Conservation (phyloP, 2,113 vertebrate genomes). For the Clarias macrocephalus region DNA sequence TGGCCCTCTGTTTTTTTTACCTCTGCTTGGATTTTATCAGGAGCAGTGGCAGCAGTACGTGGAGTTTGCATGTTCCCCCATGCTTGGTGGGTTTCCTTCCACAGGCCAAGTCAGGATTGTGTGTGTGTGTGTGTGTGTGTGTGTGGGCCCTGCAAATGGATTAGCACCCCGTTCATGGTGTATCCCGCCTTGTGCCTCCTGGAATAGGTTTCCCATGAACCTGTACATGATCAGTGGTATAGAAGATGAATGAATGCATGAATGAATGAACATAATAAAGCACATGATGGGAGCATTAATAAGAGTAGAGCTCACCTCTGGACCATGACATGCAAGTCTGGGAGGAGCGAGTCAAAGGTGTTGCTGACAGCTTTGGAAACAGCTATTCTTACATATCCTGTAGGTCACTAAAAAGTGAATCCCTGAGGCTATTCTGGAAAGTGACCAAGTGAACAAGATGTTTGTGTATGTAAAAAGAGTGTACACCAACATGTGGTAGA, state of each 20-base stretch:
- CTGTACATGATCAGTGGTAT: too few relatives aligned
- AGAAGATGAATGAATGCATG: too few relatives aligned
- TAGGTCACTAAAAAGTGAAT: conserved; percentile 21
- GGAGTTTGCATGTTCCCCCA: too few relatives aligned
- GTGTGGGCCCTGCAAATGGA: too few relatives aligned
- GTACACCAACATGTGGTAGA: background rate
- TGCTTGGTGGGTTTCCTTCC: too few relatives aligned
- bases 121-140: too few relatives aligned
- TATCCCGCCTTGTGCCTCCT: too few relatives aligned
- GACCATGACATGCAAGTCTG: background rate
- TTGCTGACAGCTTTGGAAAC: background rate
- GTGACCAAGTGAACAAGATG: background rate
- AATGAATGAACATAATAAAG: too few relatives aligned
- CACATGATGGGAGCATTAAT: background rate
- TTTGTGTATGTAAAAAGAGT: background rate
- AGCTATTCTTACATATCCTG: conserved; percentile 11
- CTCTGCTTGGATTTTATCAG: background rate
- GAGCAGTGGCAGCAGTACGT: too few relatives aligned
- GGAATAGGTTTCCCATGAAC: too few relatives aligned
- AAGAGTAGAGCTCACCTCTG: conserved; percentile 24
- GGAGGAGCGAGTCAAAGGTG: background rate
- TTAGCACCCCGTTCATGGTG: too few relatives aligned
- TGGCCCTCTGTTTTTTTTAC: background rate
- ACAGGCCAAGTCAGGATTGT: too few relatives aligned
- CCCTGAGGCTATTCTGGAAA: background rate